Percentiles rank a stretch among this genome's conserved stretches.
These are phyloP conservation scores for Phenganax marumi DNA, from an alignment of 92 coral and sea anemone genomes.

Conservation along the genomic window DNA sequence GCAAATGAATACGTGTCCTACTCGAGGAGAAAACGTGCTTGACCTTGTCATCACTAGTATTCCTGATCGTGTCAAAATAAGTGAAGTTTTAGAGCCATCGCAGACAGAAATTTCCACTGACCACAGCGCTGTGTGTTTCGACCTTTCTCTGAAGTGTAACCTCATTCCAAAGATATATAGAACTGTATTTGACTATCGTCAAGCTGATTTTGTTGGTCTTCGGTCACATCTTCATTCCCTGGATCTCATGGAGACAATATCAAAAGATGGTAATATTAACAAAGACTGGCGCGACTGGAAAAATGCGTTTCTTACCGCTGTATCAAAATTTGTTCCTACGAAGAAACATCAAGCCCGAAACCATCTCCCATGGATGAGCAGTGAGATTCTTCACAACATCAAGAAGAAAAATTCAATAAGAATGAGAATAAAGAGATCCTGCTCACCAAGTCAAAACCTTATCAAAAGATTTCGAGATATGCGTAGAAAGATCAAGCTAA, in stretches of 20 bases:
- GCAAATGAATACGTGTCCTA: background rate
- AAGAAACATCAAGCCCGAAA: background rate
- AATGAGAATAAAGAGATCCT: background rate
- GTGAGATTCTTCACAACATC: slow-evolving; percentile 2
- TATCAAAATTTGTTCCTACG: background rate
- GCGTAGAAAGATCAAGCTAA: background rate
- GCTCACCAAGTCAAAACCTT: background rate
- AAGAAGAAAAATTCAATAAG: too few relatives aligned
- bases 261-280: background rate
- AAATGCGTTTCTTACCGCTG: background rate
- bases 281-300: slow-evolving; percentile 6
- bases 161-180: background rate
- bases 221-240: slow-evolving; percentile 1
- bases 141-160: background rate
- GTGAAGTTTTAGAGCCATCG: background rate
- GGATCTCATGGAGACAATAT: background rate
- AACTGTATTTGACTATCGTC: slow-evolving; percentile 1
- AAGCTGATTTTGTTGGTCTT: background rate
- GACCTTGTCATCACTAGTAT: background rate
- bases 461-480: too few relatives aligned
- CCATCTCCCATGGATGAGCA: slow-evolving; percentile 10
- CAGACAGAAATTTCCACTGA: background rate
- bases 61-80: background rate
- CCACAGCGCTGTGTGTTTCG: slow-evolving; percentile 1
- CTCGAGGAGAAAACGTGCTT: background rate